Evolutionary conservation across 2,113 vertebrate genomes (phyloP).

Genomic region (Hoplias malabaricus): DNA sequence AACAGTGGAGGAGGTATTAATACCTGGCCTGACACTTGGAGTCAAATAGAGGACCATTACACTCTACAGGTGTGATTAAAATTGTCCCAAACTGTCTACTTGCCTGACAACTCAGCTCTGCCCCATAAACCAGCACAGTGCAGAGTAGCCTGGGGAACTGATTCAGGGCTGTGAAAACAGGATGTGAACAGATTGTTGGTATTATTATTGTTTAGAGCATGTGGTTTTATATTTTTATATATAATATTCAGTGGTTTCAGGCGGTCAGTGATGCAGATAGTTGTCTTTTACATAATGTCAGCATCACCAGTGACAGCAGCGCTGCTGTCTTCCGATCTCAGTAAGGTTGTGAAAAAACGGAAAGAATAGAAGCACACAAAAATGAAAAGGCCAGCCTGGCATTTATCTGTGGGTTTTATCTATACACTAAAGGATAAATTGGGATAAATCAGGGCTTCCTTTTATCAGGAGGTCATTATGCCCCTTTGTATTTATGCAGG

Average conservation of each 20-base stretch:
- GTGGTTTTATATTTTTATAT: neutral
- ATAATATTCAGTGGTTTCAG: neutral
- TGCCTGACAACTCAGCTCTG: neutral
- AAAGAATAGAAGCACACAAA: conserved; percentile 38
- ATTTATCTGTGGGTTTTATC: conserved; percentile 85
- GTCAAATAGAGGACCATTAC: conserved; percentile 25
- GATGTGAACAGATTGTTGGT: neutral
- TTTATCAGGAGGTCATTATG: conserved; percentile 78
- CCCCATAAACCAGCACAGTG: neutral
- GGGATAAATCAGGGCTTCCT: conserved; percentile 85
- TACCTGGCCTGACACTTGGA: conserved; percentile 35
- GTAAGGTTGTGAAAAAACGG: conserved; percentile 21
- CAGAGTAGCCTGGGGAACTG: neutral
- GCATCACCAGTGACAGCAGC: conserved; percentile 5
- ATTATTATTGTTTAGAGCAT: neutral
- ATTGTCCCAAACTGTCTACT: neutral
- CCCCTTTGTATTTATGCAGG: conserved; percentile 87
- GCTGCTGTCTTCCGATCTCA: conserved; percentile 18
- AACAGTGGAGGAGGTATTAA: conserved; percentile 29
- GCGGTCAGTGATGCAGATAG: neutral
- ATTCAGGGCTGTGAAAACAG: neutral
- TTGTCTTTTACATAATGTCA: conserved; percentile 24
- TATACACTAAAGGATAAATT: conserved; percentile 76
- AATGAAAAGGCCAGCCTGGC: conserved; percentile 60
- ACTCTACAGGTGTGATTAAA: conserved; percentile 19